Evolutionary conservation across 2,888 invertebrate species (phyloP), one percentile per base, ranked within the genome.

Genomic region (Drosophila mercatorum): DNA sequence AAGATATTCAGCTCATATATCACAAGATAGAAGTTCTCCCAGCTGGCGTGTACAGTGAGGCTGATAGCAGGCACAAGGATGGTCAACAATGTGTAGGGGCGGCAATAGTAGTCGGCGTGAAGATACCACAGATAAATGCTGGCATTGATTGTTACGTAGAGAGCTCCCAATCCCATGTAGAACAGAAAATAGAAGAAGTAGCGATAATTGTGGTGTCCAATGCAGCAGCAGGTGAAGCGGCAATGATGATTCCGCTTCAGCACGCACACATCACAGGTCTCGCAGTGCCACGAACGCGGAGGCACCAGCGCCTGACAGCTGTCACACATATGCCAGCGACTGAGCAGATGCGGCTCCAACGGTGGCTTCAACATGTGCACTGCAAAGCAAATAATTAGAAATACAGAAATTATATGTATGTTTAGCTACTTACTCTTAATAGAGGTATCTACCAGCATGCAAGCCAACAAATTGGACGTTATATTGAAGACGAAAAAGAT

Each of bases 271-370:
- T 96, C 94, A 92, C 99, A 99, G 7, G 94, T 94, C 62, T 94
- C 94, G 91, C 99, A 99, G 91, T 99, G 99, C 95, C 97, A 98
- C 2, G 98, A 95, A 41, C 99, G 94, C 0, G 98, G 97, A 2
- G 97, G 97, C 8, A 95, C 94, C 26, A 95, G 71, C 46, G 94
- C 93, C 91, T 97, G 96, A 43, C 99, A 99, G 0, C 94, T 93
- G 1, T 94, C 90, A 93, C 99, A 99, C 80, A 96, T 94, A 72
- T 94, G 94, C 97, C 97, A 98, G 14, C 75, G 68, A 7, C 83
- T 81, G 1, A 87, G 78, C 28, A 76, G 47, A 2, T 75, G 77
- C 0, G 78, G 60, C 5, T 95, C 94, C 34, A 93, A 90, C 1
- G 92, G 92, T 0, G 94, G 91, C 46, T 77, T 83, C 1, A 92